A percentile compares a stretch with the other conserved stretches of the same genome.
phyloP scores from a whole-genome alignment of 1,140 invertebrate genomes.

The Zaprionus ornatus region DNA sequence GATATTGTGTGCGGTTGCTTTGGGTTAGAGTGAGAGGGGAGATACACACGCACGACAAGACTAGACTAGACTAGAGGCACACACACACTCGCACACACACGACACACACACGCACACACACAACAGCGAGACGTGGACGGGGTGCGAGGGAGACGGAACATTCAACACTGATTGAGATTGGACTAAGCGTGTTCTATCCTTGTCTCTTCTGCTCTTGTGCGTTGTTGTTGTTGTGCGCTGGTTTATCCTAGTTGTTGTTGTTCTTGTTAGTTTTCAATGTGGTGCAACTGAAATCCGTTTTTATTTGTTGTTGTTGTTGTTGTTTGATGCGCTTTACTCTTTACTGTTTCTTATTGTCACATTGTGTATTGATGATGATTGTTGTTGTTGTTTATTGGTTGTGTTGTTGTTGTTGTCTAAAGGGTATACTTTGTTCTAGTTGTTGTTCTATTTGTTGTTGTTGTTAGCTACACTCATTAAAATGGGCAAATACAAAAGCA shows the following conservation, averaged over 20 bases:
- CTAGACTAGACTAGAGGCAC: constrained; percentile 11
- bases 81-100: constrained; percentile 19
- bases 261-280: constrained; percentile 27
- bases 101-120: constrained; percentile 15
- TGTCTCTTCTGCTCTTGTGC: constrained; percentile 20
- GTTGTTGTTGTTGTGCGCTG: constrained; percentile 17
- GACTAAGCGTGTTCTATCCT: constrained; percentile 31
- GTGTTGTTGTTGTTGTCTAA: constrained; percentile 51
- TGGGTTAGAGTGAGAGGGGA: background rate
- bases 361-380: constrained; percentile 66
- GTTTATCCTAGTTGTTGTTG: constrained; percentile 23
- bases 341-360: constrained; percentile 71
- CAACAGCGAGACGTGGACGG: constrained; percentile 24
- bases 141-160: constrained; percentile 40
- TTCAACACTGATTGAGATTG: background rate
- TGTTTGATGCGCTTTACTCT: constrained; percentile 9
- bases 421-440: constrained; percentile 34
- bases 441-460: constrained; percentile 47
- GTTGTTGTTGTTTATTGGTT: constrained; percentile 46
- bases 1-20: constrained; percentile 28
- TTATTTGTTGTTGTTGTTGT: constrained; percentile 14
- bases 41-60: background rate
- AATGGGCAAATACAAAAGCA: constrained; percentile 82
- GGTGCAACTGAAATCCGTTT: constrained; percentile 34
- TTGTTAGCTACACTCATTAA: constrained; percentile 75